Percentiles rank a stretch among this genome's conserved stretches.
These are phyloP conservation scores for Drosophila mayri DNA, from an alignment of 1,140 invertebrate genomes.

Conservation along the genomic window DNA sequence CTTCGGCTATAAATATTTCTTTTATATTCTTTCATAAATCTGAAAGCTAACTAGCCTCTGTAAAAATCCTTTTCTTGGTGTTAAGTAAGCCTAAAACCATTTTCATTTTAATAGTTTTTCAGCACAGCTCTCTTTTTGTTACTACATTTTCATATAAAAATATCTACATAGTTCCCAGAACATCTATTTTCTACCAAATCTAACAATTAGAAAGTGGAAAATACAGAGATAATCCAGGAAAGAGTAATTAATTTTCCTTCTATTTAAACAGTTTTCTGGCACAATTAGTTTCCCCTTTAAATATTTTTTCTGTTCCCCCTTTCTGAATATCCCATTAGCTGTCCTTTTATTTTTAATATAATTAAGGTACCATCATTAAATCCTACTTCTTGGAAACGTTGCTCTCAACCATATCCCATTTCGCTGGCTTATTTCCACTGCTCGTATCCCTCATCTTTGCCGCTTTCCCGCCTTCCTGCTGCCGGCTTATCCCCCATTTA, in stretches of 20 bases:
- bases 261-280: background rate
- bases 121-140: too few relatives aligned
- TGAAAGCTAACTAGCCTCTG: background rate
- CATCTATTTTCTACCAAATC: background rate
- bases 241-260: constrained; percentile 5
- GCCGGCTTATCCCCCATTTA: constrained; percentile 46
- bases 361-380: constrained; percentile 40
- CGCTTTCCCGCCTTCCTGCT: constrained; percentile 1
- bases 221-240: constrained; percentile 1
- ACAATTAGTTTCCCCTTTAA: background rate
- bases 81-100: background rate
- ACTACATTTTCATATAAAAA: background rate
- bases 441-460: constrained; percentile 18
- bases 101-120: background rate
- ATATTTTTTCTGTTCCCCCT: background rate
- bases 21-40: background rate
- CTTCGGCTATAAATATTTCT: background rate
- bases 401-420: constrained; percentile 23
- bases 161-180: too few relatives aligned
- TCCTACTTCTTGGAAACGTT: constrained; percentile 11
- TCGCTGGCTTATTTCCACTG: constrained; percentile 28
- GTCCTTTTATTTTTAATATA: constrained; percentile 20
- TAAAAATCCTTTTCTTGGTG: background rate
- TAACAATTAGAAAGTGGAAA: background rate
- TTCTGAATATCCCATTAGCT: constrained; percentile 7